Base-by-base conservation (phyloP, 2,888 invertebrate genomes). In the Autographa gamma region DNA sequence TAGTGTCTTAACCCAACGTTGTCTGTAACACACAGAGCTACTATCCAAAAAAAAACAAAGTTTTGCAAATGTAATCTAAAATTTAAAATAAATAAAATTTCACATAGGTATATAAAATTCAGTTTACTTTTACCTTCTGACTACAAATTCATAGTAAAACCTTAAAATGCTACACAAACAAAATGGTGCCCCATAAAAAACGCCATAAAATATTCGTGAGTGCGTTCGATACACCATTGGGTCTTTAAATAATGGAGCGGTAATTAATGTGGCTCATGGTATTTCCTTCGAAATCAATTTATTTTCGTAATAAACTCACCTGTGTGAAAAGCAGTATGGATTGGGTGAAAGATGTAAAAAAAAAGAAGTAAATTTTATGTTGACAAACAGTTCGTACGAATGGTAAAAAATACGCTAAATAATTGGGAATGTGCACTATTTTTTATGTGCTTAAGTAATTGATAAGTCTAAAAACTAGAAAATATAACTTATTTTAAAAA, bases 221-320 rank as follows among this genome's bases (percentile, higher is more conserved):
- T 70, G 52, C 66, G 48, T 87, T 85, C 84, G 79, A 86, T 86
- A 80, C 68, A 54, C 72, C 80, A 84, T 82, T 76, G 79, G 82
- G 81, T 83, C 72, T 82, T 85, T 89, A 80, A 87, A 88, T 88
- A 88, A 86, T 87, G 80, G 84, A 86, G 86, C 77, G 69, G 81
- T 86, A 85, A 87, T 86, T 86, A 85, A 73, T 18, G 3, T 19
- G 14, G 25, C 5, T 32, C 18, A 31, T 58, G 19, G 25, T 11
- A 32, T 14, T 54, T 13, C 31, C 16, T 41, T 32, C n/a, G 43
- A 63, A 68, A 63, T 41, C 25, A 34, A 52, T 56, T 48, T 11
- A 14, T 43, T 79, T 52, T n/a, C 41, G 14, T 31, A 54, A 54
- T 54, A 19, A 18, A 54, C 54, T 19, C 13, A 54, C 19, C 19